Percentiles rank a stretch among this genome's conserved stretches.
Evolutionary conservation across 2,888 invertebrate species (phyloP).

Genomic region (Drosophila glabriapex): DNA sequence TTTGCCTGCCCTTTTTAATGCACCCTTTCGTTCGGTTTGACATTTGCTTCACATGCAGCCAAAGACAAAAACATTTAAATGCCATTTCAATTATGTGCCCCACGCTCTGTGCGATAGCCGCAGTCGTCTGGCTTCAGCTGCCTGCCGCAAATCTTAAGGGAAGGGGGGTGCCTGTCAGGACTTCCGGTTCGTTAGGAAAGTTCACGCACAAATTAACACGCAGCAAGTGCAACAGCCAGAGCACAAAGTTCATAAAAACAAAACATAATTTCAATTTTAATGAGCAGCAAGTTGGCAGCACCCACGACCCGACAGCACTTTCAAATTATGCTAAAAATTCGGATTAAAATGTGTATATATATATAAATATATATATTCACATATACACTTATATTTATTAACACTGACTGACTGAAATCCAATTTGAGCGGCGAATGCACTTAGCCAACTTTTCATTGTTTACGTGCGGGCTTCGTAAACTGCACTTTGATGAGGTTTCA

Average conservation of each 20-base stretch:
- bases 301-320: slow-evolving; percentile 1
- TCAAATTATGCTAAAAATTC: slow-evolving; percentile 20
- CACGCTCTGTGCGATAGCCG: slow-evolving; percentile 31
- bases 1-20: slow-evolving; percentile 26
- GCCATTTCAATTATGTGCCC: slow-evolving; percentile 69
- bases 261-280: slow-evolving; percentile 74
- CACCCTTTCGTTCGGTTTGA: slow-evolving; percentile 43
- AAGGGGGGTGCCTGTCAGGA: slow-evolving; percentile 11
- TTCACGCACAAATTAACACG: slow-evolving; percentile 77
- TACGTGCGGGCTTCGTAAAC: slow-evolving; percentile 8
- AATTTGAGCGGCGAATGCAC: slow-evolving; percentile 23
- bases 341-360: slow-evolving; percentile 9
- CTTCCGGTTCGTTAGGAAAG: slow-evolving; percentile 75
- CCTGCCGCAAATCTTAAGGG: not conserved
- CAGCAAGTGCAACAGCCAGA: slow-evolving; percentile 57
- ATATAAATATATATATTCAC: not conserved
- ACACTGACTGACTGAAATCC: slow-evolving; percentile 21
- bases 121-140: slow-evolving; percentile 19
- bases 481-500: slow-evolving; percentile 12
- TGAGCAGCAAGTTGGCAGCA: slow-evolving; percentile 50
- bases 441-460: slow-evolving; percentile 19
- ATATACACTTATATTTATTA: slow-evolving; percentile 20
- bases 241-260: slow-evolving; percentile 58
- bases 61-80: slow-evolving; percentile 64
- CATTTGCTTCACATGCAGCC: slow-evolving; percentile 47